A percentile compares a stretch with the other conserved stretches of the same genome.
Conservation (phyloP, 2,888 invertebrate species). For the Teleogryllus oceanicus region DNA sequence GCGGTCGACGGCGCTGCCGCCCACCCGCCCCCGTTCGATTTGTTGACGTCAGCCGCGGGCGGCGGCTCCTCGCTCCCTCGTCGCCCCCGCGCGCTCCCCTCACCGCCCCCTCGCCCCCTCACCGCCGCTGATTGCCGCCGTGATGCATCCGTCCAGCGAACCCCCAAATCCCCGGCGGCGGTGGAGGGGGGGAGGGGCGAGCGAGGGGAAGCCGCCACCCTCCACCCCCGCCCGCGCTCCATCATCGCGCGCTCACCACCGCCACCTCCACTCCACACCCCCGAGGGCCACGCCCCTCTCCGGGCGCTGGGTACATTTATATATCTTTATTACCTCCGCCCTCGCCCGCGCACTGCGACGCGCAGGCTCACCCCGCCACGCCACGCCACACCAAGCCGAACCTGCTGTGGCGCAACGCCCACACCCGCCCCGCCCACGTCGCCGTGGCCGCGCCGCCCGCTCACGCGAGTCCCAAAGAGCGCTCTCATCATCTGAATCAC, state of each 20-base stretch:
- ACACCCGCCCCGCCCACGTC: not conserved
- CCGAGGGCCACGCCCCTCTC: too few species aligned
- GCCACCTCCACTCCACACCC: too few species aligned
- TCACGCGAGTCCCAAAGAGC: too few species aligned
- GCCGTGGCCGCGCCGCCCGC: not conserved
- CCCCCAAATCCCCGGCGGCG: too few species aligned
- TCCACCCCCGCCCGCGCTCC: not conserved
- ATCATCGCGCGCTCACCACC: not conserved
- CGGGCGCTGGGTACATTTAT: too few species aligned
- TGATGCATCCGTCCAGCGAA: too few species aligned
- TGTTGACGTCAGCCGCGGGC: slow-evolving; percentile 2
- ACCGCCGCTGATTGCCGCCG: not conserved
- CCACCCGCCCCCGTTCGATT: not conserved
- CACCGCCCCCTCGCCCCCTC: not conserved
- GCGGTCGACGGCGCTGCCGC: not conserved
- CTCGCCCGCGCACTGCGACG: not conserved
- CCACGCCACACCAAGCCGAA: not conserved
- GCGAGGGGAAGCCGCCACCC: not conserved
- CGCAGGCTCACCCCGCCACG: not conserved
- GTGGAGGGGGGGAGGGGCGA: too few species aligned
- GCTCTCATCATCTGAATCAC: too few species aligned
- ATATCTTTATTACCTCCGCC: not conserved
- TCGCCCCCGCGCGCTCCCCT: not conserved
- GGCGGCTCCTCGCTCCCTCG: not conserved
- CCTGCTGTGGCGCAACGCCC: not conserved